Conservation (phyloP, 2,113 vertebrate genomes). For the Salvelinus namaycush region DNA sequence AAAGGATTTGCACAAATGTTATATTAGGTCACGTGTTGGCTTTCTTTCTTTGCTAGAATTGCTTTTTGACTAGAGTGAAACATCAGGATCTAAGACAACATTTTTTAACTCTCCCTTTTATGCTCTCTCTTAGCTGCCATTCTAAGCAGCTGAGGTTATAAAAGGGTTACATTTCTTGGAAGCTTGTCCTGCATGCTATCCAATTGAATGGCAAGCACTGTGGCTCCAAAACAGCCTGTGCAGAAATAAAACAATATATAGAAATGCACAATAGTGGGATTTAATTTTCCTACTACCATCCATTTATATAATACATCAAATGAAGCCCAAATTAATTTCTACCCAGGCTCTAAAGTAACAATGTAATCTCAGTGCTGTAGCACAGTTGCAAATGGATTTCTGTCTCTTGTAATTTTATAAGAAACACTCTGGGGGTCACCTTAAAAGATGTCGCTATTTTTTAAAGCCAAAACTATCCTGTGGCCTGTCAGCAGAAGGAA, state of each 20-base stretch:
- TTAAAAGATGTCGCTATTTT: slow-evolving; percentile 81
- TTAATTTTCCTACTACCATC: slow-evolving; percentile 78
- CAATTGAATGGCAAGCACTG: slow-evolving; percentile 60
- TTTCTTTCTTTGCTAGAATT: background rate
- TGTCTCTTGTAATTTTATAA: slow-evolving; percentile 82
- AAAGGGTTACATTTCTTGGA: slow-evolving; percentile 64
- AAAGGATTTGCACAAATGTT: too few species aligned
- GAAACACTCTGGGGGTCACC: slow-evolving; percentile 80
- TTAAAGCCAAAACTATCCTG: slow-evolving; percentile 76
- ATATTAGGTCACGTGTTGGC: too few species aligned
- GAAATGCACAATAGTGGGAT: slow-evolving; percentile 76
- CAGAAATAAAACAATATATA: slow-evolving; percentile 78
- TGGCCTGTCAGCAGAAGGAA: slow-evolving; percentile 75
- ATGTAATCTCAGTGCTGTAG: slow-evolving; percentile 80
- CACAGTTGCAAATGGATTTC: slow-evolving; percentile 81
- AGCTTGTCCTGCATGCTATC: slow-evolving; percentile 53
- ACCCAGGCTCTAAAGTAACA: slow-evolving; percentile 77
- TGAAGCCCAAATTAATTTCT: slow-evolving; percentile 81
- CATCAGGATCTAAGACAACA: background rate
- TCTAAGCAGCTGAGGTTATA: slow-evolving; percentile 50
- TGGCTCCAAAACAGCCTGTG: slow-evolving; percentile 71
- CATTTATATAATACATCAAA: slow-evolving; percentile 81
- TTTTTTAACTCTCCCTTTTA: slow-evolving; percentile 27
- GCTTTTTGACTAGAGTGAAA: background rate
- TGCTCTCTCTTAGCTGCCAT: slow-evolving; percentile 34